phyloP scores from a whole-genome alignment of 92 coral and sea anemone genomes.

The Epizoanthus illoricatus region DNA sequence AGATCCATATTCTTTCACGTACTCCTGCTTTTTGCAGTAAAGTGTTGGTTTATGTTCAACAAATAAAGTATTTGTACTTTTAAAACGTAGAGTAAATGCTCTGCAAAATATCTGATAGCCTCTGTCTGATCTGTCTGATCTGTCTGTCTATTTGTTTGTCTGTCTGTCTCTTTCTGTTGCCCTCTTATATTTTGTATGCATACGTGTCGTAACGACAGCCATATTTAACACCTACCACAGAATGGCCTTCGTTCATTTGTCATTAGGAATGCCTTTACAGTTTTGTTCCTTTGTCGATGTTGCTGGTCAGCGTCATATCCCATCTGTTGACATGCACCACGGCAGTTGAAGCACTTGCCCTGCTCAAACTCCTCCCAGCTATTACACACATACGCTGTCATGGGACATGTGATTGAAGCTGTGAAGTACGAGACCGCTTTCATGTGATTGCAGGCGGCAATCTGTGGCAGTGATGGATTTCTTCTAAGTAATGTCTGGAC shows the following conservation, averaged over 20 bases:
- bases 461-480: slow-evolving; percentile 52
- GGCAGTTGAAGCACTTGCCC: slow-evolving; percentile 71
- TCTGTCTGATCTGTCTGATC: no score
- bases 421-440: slow-evolving; percentile 80
- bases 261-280: slow-evolving; percentile 47
- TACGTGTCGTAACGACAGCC: no score
- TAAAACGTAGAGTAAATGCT: no score
- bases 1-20: no score
- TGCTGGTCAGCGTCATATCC: slow-evolving; percentile 77
- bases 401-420: slow-evolving; percentile 78
- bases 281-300: slow-evolving; percentile 24
- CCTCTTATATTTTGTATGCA: no score
- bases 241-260: slow-evolving; percentile 48
- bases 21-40: no score
- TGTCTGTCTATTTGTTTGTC: no score
- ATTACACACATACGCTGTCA: slow-evolving; percentile 70
- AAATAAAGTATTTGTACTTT: no score
- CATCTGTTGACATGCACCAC: slow-evolving; percentile 71
- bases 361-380: slow-evolving; percentile 77
- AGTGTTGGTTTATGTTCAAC: no score
- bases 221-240: slow-evolving; percentile 58
- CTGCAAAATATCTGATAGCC: no score
- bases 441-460: slow-evolving; percentile 92
- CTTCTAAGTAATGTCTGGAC: slow-evolving; percentile 8
- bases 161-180: no score